Percentiles rank a stretch among this genome's conserved stretches.
Conservation (phyloP, 1,140 invertebrate species). For the Antheraea mylitta region DNA sequence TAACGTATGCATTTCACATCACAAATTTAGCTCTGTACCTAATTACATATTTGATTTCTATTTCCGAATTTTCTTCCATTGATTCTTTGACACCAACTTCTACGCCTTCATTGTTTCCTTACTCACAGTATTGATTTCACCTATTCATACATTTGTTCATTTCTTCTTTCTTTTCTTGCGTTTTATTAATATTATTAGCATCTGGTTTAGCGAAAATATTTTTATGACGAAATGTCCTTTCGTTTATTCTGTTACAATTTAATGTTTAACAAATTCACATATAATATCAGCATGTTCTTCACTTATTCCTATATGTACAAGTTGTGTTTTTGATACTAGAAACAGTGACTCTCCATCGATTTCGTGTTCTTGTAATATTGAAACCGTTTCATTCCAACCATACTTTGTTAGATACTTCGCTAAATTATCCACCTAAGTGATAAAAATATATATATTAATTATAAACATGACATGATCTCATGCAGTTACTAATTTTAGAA, state of each 20-base stretch:
- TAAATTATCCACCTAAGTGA: conserved; percentile 51
- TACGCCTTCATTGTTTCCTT: background rate
- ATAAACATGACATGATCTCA: background rate
- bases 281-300: conserved; percentile 57
- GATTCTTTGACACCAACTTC: background rate
- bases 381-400: conserved; percentile 52
- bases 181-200: too few species aligned
- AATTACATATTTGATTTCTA: background rate
- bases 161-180: too few species aligned
- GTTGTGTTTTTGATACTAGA: conserved; percentile 53
- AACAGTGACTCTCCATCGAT: conserved; percentile 65
- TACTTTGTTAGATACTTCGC: conserved; percentile 42
- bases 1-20: background rate
- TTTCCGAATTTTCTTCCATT: background rate
- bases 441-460: background rate
- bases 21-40: background rate
- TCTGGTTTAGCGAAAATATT: too few species aligned
- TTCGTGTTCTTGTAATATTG: conserved; percentile 58
- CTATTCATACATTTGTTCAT: too few species aligned
- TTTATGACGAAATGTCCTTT: too few species aligned
- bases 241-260: background rate
- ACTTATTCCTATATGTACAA: conserved; percentile 53
- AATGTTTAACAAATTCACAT: conserved; percentile 54
- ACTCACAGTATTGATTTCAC: too few species aligned
- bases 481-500: too few species aligned